Base-by-base conservation (phyloP, 1,140 invertebrate genomes). In the Riptortus pedestris region DNA sequence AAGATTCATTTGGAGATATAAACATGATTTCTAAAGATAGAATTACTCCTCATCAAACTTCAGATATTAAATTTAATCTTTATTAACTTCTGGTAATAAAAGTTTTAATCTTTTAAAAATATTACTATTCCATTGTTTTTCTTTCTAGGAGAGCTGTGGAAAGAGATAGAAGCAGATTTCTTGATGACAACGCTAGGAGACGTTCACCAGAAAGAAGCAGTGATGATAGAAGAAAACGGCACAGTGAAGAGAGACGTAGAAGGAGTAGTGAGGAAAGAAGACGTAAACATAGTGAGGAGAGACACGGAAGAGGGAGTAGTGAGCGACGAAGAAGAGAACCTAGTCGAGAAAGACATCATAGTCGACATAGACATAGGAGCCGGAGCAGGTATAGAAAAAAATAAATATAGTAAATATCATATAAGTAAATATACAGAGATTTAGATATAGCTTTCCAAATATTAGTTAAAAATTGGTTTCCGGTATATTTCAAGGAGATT, bases 221-320 rank as follows among this genome's bases (percentile, higher is more conserved):
- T 22, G 62, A 55, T 2, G 22, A 60, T 33, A 65, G 45, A 47
- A 33, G 20, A 43, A 47, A 22, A 57, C 31, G 45, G 57, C 60
- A 63, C 62, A 65, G 67, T 38, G 65, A 57, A 26, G 62, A 59
- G 12, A 59, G 57, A 33, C 67, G 28, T 60, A 68, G 18, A 66
- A 64, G 24, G 63, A 67, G 20, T 58, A 62, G 29, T 64, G 66
- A 60, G 55, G 64, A 24, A 55, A 61, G 22, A 62, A 18, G 58
- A 60, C 71, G 72, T 58, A 73, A 74, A 28, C 73, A 72, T 16
- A 69, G 68, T 4, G 58, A 64, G 27, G 64, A 70, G 18, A 27
- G 65, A 12, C 62, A 72, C 22, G 72, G 69, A 63, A 71, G 74
- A 43, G 70, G 68, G 60, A 64, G 67, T 29, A 62, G 57, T 29